phyloP scores from a whole-genome alignment of 2,888 invertebrate genomes.

The Macrosoma leucophasiata region DNA sequence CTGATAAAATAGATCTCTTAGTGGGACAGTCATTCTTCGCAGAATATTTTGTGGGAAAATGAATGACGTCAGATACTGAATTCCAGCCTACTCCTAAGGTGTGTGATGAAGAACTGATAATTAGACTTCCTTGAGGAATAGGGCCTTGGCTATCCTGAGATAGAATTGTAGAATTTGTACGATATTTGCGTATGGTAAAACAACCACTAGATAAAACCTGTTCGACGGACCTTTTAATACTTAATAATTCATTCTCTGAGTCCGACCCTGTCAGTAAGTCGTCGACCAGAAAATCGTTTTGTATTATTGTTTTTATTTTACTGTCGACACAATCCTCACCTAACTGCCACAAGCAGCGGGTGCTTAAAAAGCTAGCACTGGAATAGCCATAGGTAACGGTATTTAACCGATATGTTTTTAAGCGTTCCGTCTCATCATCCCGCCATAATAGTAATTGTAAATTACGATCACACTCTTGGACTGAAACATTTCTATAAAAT shows the following conservation, averaged over 20 bases:
- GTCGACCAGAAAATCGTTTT: constrained; percentile 15
- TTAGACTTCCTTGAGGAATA: constrained; percentile 10
- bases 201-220: constrained; percentile 8
- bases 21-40: no score
- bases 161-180: constrained; percentile 12
- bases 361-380: constrained; percentile 19
- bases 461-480: constrained; percentile 14
- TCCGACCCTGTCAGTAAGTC: constrained; percentile 16
- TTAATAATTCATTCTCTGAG: constrained; percentile 7
- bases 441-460: constrained; percentile 40
- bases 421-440: constrained; percentile 14
- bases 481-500: constrained; percentile 18
- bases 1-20: constrained; percentile 21
- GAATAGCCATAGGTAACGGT: constrained; percentile 18
- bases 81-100: constrained; percentile 24
- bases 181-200: constrained; percentile 17
- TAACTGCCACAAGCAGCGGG: constrained; percentile 18
- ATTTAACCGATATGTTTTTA: constrained; percentile 12
- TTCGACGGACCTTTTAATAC: constrained; percentile 5
- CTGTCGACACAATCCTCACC: constrained; percentile 14
- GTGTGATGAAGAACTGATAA: constrained; percentile 20
- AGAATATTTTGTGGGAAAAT: no score
- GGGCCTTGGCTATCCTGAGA: constrained; percentile 10
- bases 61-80: no score
- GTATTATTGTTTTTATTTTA: constrained; percentile 10